These are phyloP conservation scores for Pogonognathellus flavescens DNA, from an alignment of 1,140 invertebrate species.

Conservation along the genomic window DNA sequence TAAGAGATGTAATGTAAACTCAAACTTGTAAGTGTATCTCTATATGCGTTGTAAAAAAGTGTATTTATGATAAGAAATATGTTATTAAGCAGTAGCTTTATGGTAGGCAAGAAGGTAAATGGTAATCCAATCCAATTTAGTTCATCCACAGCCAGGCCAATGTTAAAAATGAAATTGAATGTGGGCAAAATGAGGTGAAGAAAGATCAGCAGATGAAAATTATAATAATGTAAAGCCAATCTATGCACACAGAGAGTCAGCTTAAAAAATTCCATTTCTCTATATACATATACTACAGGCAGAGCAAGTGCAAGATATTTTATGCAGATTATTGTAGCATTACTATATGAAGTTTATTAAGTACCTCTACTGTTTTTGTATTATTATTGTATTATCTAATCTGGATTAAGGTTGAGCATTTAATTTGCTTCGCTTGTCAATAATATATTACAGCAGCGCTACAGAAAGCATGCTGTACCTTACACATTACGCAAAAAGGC, in stretches of 20 bases:
- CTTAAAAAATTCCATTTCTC: background rate
- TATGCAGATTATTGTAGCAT: background rate
- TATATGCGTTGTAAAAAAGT: no score
- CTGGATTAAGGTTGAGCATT: slow-evolving; percentile 38
- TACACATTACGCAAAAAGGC: no score
- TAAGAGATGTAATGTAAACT: no score
- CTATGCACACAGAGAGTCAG: background rate
- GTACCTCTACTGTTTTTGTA: slow-evolving; percentile 24
- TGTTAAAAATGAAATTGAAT: background rate
- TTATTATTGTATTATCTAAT: slow-evolving; percentile 13
- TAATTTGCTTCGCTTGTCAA: background rate
- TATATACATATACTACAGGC: background rate
- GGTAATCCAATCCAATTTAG: background rate
- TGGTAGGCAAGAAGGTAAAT: no score
- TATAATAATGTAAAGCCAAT: no score
- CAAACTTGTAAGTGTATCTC: no score
- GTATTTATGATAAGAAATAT: no score
- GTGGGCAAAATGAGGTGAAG: slow-evolving; percentile 2
- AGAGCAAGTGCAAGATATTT: background rate
- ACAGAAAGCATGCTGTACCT: slow-evolving; percentile 15
- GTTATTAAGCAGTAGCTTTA: no score
- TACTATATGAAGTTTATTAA: background rate
- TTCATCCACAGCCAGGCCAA: background rate
- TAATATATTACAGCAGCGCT: background rate
- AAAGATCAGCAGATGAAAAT: background rate